A percentile compares a stretch with the other conserved stretches of the same genome.
phyloP scores from a whole-genome alignment of 1,140 invertebrate species.

The Adoxophyes honmai region DNA sequence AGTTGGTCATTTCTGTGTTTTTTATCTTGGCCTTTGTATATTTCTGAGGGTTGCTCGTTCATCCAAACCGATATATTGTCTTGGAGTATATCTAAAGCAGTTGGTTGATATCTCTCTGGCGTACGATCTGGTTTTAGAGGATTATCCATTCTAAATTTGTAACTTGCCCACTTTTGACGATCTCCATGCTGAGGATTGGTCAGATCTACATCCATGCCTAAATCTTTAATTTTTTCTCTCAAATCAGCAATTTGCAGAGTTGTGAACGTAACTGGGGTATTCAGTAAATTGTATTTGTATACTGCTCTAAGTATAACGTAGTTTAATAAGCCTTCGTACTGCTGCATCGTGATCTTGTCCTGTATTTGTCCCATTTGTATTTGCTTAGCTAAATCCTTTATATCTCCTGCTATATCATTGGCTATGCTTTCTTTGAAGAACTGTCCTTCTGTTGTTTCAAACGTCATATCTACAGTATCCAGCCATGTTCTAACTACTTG shows the following conservation, averaged over 20 bases:
- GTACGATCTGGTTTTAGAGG: conserved; percentile 13
- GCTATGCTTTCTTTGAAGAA: conserved; percentile 15
- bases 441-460: conserved; percentile 18
- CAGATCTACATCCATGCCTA: conserved; percentile 8
- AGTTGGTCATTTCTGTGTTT: conserved; percentile 16
- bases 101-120: neutral
- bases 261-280: neutral
- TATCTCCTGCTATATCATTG: conserved; percentile 20
- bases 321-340: neutral
- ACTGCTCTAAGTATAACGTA: neutral
- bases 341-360: neutral
- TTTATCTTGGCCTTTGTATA: conserved; percentile 23
- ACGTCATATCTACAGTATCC: conserved; percentile 28
- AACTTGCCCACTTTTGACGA: conserved; percentile 21
- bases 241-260: neutral
- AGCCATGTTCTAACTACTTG: conserved; percentile 34
- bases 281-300: neutral
- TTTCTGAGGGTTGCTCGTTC: conserved; percentile 31
- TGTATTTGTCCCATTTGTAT: conserved; percentile 26
- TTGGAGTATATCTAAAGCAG: conserved; percentile 28
- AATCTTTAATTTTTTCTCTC: neutral
- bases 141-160: conserved; percentile 20
- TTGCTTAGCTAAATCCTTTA: conserved; percentile 25
- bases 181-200: conserved; percentile 25
- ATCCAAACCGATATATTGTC: conserved; percentile 41